Evolutionary conservation across 2,797 vertebrate species (phyloP).

Genomic region (Rousettus madagascariensis): DNA sequence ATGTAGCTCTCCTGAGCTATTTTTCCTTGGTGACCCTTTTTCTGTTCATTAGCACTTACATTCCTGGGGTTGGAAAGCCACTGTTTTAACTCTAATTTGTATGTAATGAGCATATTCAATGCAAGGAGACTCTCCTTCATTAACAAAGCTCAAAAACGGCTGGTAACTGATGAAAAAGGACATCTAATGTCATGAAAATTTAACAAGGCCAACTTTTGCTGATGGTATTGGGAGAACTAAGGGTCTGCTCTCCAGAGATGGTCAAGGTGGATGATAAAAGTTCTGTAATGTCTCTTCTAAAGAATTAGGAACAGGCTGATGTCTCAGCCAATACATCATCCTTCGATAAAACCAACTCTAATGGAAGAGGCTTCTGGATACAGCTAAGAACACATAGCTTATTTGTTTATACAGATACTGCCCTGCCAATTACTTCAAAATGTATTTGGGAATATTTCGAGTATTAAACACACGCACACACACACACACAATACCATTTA

Average conservation of each 20-base stretch:
- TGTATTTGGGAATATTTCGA: background rate
- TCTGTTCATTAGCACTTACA: conserved; percentile 76
- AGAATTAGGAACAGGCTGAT: background rate
- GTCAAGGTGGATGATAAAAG: conserved; percentile 39
- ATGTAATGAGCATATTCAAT: conserved; percentile 52
- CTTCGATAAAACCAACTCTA: conserved; percentile 49
- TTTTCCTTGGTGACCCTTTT: conserved; percentile 64
- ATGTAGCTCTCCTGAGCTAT: conserved; percentile 20
- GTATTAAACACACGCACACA: background rate
- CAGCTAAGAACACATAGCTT: background rate
- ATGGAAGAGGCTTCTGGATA: conserved; percentile 4
- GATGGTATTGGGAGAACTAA: conserved; percentile 18
- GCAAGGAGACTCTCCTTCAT: conserved; percentile 56
- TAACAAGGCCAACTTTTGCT: background rate
- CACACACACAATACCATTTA: background rate
- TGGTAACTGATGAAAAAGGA: conserved; percentile 30
- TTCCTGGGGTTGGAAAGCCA: conserved; percentile 65
- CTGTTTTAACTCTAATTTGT: conserved; percentile 72
- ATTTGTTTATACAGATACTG: conserved; percentile 38
- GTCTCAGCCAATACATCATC: background rate
- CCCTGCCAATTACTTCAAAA: conserved; percentile 33
- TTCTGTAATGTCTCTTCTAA: conserved; percentile 42
- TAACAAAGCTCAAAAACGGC: conserved; percentile 31
- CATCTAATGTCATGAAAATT: background rate
- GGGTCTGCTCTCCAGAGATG: background rate